Conservation (phyloP, 30 jellyfish, hydroid and myxozoan genomes). For the Aurelia aurita region DNA sequence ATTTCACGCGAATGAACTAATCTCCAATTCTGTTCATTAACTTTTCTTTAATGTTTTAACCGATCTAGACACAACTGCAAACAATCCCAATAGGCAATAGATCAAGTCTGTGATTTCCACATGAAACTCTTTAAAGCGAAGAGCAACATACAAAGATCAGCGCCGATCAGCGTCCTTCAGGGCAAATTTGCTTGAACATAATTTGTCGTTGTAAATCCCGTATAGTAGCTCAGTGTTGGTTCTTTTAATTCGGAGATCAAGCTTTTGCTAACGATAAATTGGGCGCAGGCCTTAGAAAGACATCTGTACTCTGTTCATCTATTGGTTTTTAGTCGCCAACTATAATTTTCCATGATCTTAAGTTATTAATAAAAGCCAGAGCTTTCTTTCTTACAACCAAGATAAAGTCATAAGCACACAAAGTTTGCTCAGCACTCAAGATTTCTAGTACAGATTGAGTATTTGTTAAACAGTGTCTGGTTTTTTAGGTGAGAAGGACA, state of each 20-base stretch:
- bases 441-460: too few species aligned
- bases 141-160: not conserved
- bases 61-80: too few species aligned
- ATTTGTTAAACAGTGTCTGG: too few species aligned
- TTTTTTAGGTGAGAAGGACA: too few species aligned
- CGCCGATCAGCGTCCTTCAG: constrained; percentile 2
- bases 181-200: not conserved
- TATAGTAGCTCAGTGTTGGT: constrained; percentile 33
- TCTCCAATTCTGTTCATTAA: too few species aligned
- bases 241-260: constrained; percentile 47
- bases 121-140: too few species aligned
- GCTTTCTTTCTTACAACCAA: constrained; percentile 7
- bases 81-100: too few species aligned
- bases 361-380: constrained; percentile 24
- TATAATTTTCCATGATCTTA: constrained; percentile 13
- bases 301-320: constrained; percentile 16
- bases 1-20: too few species aligned
- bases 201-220: constrained; percentile 22
- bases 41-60: too few species aligned
- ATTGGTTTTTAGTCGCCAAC: constrained; percentile 39
- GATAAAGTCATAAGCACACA: not conserved
- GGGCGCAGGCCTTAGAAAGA: constrained; percentile 41
- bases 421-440: too few species aligned
- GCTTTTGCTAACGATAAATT: constrained; percentile 1
- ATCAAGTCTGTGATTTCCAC: too few species aligned